A percentile compares a stretch with the other conserved stretches of the same genome.
These are phyloP conservation scores for Pteria penguin DNA, from an alignment of 2,888 invertebrate species.

Conservation along the genomic window DNA sequence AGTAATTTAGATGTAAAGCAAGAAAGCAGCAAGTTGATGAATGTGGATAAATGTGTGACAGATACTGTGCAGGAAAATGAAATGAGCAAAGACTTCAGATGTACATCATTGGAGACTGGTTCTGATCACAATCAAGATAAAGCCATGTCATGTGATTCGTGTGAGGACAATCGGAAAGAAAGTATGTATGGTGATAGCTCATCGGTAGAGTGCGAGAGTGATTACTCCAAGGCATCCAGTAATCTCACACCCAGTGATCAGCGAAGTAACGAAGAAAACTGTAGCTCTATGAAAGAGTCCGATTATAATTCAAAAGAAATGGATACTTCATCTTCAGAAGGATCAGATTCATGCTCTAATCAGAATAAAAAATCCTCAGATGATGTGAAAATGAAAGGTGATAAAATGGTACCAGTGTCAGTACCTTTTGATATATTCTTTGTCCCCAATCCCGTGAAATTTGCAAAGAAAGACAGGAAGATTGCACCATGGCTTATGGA, in stretches of 20 bases:
- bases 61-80: background rate
- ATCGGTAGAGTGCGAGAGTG: constrained; percentile 25
- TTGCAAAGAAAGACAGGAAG: constrained; percentile 75
- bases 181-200: constrained; percentile 4
- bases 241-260: constrained; percentile 77
- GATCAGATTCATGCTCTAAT: constrained; percentile 50
- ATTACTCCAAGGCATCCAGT: constrained; percentile 58
- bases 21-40: background rate
- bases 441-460: constrained; percentile 47
- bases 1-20: background rate
- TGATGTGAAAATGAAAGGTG: constrained; percentile 24
- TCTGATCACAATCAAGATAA: too few relatives aligned
- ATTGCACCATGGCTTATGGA: constrained; percentile 86
- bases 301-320: constrained; percentile 71
- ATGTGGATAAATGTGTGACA: background rate
- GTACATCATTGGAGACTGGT: too few relatives aligned
- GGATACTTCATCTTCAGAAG: constrained; percentile 55
- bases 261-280: constrained; percentile 69
- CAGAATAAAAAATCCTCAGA: constrained; percentile 51
- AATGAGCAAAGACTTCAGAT: background rate
- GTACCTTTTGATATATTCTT: constrained; percentile 47
- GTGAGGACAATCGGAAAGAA: background rate
- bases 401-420: constrained; percentile 8
- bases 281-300: constrained; percentile 79
- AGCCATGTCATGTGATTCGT: background rate